phyloP scores from a whole-genome alignment of 1,140 invertebrate genomes.

The Pseudoatta argentina region DNA sequence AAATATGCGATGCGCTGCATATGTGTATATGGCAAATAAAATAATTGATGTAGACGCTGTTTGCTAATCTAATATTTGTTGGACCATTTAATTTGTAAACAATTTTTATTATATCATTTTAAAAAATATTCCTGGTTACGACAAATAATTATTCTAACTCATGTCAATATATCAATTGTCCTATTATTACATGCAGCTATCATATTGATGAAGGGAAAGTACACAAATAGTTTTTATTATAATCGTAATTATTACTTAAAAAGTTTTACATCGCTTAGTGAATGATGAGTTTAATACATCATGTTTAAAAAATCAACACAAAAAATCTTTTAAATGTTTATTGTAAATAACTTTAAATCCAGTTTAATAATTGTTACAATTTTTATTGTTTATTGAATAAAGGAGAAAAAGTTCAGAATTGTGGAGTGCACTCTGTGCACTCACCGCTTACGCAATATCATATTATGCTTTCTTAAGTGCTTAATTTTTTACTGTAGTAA shows the following conservation, averaged over 20 bases:
- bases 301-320: background rate
- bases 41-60: background rate
- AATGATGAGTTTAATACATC: background rate
- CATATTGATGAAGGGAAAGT: background rate
- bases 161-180: background rate
- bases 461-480: slow-evolving; percentile 25
- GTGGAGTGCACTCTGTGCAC: background rate
- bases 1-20: background rate
- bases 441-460: background rate
- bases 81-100: background rate
- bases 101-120: background rate
- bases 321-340: background rate
- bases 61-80: background rate
- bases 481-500: slow-evolving; percentile 6
- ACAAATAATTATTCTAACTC: background rate
- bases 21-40: background rate
- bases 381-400: background rate
- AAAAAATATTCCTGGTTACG: background rate
- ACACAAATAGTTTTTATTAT: background rate
- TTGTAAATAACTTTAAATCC: background rate
- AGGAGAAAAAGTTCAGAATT: background rate
- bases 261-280: background rate
- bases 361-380: background rate
- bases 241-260: background rate
- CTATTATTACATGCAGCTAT: background rate